Conservation (phyloP, 1,140 invertebrate species). For the Drosophila teissieri region DNA sequence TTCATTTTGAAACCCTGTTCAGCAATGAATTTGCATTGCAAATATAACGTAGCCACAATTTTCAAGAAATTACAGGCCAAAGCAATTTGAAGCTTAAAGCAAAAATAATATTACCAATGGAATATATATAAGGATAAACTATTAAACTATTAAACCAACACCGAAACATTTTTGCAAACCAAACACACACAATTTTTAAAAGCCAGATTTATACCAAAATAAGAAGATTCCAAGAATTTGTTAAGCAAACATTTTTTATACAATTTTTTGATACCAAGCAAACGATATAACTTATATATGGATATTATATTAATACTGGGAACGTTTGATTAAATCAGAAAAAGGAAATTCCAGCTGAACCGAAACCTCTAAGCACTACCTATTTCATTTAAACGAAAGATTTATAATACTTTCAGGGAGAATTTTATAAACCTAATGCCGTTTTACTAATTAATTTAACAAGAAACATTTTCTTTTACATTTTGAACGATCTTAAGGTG, state of each 20-base stretch:
- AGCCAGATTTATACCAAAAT: slow-evolving; percentile 62
- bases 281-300: slow-evolving; percentile 65
- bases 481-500: not conserved
- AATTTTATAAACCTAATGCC: slow-evolving; percentile 29
- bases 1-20: not conserved
- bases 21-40: slow-evolving; percentile 6
- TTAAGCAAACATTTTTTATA: slow-evolving; percentile 79
- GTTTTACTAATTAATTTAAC: slow-evolving; percentile 2
- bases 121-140: slow-evolving; percentile 22
- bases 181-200: slow-evolving; percentile 68
- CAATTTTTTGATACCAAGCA: slow-evolving; percentile 77
- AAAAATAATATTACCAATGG: slow-evolving; percentile 22
- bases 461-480: slow-evolving; percentile 6
- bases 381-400: not conserved
- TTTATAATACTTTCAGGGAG: slow-evolving; percentile 19
- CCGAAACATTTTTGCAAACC: slow-evolving; percentile 45
- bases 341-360: slow-evolving; percentile 22
- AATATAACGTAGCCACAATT: slow-evolving; percentile 7
- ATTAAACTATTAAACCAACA: slow-evolving; percentile 38
- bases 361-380: not conserved
- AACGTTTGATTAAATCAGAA: slow-evolving; percentile 34
- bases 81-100: slow-evolving; percentile 42
- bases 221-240: slow-evolving; percentile 61
- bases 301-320: slow-evolving; percentile 50
- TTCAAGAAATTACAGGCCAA: slow-evolving; percentile 46